Evolutionary conservation across 2,797 vertebrate genomes (phyloP), one percentile per base, ranked within the genome.

Genomic region (Decapterus maruadsi): DNA sequence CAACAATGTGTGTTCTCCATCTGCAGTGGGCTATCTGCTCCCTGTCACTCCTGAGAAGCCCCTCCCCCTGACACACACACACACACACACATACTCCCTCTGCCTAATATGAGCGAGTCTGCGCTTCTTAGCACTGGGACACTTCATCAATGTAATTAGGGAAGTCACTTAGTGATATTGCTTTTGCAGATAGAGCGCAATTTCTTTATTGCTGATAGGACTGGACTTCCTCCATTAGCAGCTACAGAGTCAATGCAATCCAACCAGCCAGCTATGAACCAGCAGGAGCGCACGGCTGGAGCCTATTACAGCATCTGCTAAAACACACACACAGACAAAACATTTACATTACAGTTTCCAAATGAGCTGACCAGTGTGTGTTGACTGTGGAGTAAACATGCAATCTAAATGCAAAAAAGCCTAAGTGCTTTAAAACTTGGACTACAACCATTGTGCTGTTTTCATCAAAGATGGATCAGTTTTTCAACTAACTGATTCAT

Each of bases 1-100:
- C 71, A 67, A 78, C 71, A 81, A 70, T 38, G 51, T 69, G 42
- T 22, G 68, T 71, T 74, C 34, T n/a, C 74, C 68, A 65, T 81
- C 67, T 78, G 62, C 70, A 81, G 61, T 29, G 50, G 40, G 12
- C 16, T 42, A 48, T 63, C 50, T 58, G 69, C 57, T 65, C 58
- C 20, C 59, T 40, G 43, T 73, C n/a, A 38, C 20, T 16, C 14
- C 22, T 38, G 13, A 53, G 43, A 54, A 8, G 12, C 54, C 68
- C 34, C 13, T 45, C 16, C 46, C 17, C 20, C 19, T 29, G 17
- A 63, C 2, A 5, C 16, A 51, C 36, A 43, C 51, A 51, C 3
- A 14, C 10, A 58, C 51, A 42, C 48, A 26, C 22, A 42, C 57
- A 70, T 46, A 61, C 3, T 19, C 26, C 22, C 43, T 31, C 55